Evolutionary conservation across 1,140 invertebrate species (phyloP).

Genomic region (Drosophila dunni): DNA sequence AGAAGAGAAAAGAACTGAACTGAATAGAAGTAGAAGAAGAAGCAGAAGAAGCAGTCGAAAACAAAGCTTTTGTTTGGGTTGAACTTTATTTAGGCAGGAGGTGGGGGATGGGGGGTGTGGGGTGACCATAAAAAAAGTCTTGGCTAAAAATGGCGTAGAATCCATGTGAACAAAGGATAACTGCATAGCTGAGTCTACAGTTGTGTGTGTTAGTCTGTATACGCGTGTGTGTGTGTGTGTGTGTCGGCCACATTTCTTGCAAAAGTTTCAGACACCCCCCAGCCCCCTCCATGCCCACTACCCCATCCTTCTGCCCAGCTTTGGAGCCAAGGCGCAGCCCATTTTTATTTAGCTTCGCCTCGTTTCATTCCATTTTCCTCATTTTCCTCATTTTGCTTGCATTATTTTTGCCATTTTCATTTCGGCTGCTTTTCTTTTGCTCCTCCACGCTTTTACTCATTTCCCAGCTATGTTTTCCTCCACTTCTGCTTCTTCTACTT

Average conservation of each 20-base stretch:
- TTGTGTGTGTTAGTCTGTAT: slow-evolving; percentile 11
- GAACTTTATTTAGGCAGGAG: neutral
- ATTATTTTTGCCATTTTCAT: slow-evolving; percentile 79
- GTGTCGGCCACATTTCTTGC: slow-evolving; percentile 53
- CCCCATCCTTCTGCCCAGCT: neutral
- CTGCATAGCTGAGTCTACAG: slow-evolving; percentile 50
- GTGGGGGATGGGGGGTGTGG: too few species aligned
- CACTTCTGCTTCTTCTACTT: neutral
- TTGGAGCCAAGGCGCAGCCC: slow-evolving; percentile 44
- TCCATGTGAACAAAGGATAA: slow-evolving; percentile 71
- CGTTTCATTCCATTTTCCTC: slow-evolving; percentile 59
- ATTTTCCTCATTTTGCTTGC: slow-evolving; percentile 51
- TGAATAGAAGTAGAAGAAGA: slow-evolving; percentile 33
- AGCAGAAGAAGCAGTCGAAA: slow-evolving; percentile 50
- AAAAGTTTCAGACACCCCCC: slow-evolving; percentile 54
- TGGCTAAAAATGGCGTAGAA: slow-evolving; percentile 55
- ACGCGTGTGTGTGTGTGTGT: slow-evolving; percentile 49
- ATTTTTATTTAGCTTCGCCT: slow-evolving; percentile 70
- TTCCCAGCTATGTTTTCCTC: slow-evolving; percentile 11
- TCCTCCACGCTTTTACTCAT: slow-evolving; percentile 2
- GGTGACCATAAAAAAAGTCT: slow-evolving; percentile 50
- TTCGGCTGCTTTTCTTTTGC: slow-evolving; percentile 40
- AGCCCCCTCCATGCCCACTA: neutral
- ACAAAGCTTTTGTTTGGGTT: slow-evolving; percentile 68
- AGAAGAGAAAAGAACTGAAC: slow-evolving; percentile 29